A percentile compares a stretch with the other conserved stretches of the same genome.
These are phyloP conservation scores for Drosophila nikananu DNA, from an alignment of 1,140 invertebrate genomes.

Conservation along the genomic window DNA sequence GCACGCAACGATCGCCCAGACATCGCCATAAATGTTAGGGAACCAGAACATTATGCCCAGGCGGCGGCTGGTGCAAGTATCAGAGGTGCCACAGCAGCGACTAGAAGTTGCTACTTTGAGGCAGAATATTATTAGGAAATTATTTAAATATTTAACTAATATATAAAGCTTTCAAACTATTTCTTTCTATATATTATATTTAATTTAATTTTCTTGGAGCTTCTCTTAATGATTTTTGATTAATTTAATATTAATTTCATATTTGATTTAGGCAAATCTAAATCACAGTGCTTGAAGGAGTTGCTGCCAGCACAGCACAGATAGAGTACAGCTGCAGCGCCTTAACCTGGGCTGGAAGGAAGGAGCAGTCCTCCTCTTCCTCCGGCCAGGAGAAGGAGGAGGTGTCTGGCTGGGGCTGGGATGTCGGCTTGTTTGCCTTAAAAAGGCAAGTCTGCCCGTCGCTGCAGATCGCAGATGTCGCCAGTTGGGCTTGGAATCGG, in stretches of 20 bases:
- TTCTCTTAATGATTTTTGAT: background rate
- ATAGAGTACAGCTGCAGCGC: constrained; percentile 53
- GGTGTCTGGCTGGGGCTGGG: constrained; percentile 8
- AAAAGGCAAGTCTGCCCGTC: constrained; percentile 53
- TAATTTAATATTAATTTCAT: background rate
- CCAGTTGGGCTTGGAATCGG: constrained; percentile 31
- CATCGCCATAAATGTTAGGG: constrained; percentile 38
- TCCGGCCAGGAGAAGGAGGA: constrained; percentile 16
- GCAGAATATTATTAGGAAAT: background rate
- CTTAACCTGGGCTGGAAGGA: constrained; percentile 4
- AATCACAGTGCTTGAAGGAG: background rate
- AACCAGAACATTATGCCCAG: constrained; percentile 51
- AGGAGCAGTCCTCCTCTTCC: constrained; percentile 4
- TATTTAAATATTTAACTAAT: background rate
- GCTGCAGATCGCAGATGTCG: constrained; percentile 74
- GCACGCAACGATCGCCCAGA: constrained; percentile 45
- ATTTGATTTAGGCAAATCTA: background rate
- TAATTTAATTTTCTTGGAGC: background rate
- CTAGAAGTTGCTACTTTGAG: background rate
- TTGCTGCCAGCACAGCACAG: background rate
- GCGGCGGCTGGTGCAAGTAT: constrained; percentile 3
- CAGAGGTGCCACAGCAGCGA: constrained; percentile 7
- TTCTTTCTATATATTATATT: background rate
- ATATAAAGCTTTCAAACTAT: background rate
- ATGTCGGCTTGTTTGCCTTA: constrained; percentile 70